Conservation (phyloP, 2,113 vertebrate genomes). For the Saimiri boliviensis region DNA sequence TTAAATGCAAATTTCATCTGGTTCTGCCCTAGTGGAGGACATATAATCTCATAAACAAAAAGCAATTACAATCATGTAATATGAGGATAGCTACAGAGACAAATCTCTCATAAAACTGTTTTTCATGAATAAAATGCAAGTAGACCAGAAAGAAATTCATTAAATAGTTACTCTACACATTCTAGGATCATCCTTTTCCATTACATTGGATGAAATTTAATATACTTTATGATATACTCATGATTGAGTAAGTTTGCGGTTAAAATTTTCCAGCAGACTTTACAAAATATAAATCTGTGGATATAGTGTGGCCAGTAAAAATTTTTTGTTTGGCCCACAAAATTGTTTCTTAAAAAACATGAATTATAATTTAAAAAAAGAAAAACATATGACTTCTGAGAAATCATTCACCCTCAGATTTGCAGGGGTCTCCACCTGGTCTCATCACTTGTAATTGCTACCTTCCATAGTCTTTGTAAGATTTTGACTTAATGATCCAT, state of each 20-base stretch:
- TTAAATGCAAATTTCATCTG: neutral
- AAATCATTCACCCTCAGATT: neutral
- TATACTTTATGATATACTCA: neutral
- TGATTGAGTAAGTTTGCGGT: neutral
- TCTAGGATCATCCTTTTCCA: neutral
- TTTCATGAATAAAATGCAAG: neutral
- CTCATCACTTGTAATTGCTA: neutral
- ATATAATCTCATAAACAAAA: neutral
- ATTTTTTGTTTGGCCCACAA: neutral
- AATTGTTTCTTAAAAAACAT: neutral
- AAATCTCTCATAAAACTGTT: neutral
- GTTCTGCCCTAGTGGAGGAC: neutral
- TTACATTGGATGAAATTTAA: neutral
- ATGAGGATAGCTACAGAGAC: neutral
- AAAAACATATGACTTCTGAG: neutral
- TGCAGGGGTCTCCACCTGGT: neutral
- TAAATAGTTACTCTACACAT: neutral
- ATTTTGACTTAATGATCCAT: neutral
- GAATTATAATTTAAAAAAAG: neutral
- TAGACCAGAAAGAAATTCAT: neutral
- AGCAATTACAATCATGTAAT: neutral
- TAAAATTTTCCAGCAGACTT: neutral
- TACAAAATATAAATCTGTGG: neutral
- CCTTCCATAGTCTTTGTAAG: neutral
- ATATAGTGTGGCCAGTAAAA: neutral